phyloP scores from a whole-genome alignment of 2,797 vertebrate genomes.

The Adrianichthys oophorus region DNA sequence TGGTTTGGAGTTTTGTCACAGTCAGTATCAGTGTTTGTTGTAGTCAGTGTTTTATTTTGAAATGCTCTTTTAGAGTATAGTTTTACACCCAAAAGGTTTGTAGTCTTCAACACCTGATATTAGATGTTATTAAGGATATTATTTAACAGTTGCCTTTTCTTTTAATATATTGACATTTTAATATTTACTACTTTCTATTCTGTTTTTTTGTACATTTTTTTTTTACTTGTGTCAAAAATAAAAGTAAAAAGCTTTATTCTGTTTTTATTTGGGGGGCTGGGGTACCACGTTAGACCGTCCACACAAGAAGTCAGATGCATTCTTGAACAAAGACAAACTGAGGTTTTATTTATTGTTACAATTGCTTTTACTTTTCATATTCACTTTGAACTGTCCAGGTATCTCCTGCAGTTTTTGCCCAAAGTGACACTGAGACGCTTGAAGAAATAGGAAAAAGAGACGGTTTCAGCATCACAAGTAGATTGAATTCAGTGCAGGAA shows the following conservation, averaged over 20 bases:
- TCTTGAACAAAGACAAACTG: too few relatives aligned
- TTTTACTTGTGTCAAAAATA: slow-evolving; percentile 78
- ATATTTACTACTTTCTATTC: slow-evolving; percentile 75
- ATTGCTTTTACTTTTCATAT: too few relatives aligned
- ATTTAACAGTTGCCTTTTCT: slow-evolving; percentile 73
- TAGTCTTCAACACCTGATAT: slow-evolving; percentile 23
- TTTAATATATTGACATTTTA: slow-evolving; percentile 65
- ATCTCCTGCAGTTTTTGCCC: too few relatives aligned
- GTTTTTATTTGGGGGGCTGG: too few relatives aligned
- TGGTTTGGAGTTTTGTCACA: slow-evolving; percentile 13
- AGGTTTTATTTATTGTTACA: too few relatives aligned
- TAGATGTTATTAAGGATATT: slow-evolving; percentile 48
- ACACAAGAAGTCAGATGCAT: too few relatives aligned
- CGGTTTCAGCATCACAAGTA: too few relatives aligned
- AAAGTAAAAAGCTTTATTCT: slow-evolving; percentile 36
- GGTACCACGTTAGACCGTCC: too few relatives aligned
- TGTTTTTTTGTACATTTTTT: slow-evolving; percentile 79
- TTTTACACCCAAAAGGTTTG: slow-evolving; percentile 24
- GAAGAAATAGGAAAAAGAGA: too few relatives aligned
- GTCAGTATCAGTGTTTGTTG: slow-evolving; percentile 30
- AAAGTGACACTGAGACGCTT: too few relatives aligned
- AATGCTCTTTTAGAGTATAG: slow-evolving; percentile 11
- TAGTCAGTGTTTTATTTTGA: slow-evolving; percentile 33
- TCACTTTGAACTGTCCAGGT: too few relatives aligned
- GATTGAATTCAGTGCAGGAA: too few relatives aligned